Evolutionary conservation across 1,140 invertebrate genomes (phyloP), one percentile per base, ranked within the genome.

Genomic region (Nixonia krombeini): DNA sequence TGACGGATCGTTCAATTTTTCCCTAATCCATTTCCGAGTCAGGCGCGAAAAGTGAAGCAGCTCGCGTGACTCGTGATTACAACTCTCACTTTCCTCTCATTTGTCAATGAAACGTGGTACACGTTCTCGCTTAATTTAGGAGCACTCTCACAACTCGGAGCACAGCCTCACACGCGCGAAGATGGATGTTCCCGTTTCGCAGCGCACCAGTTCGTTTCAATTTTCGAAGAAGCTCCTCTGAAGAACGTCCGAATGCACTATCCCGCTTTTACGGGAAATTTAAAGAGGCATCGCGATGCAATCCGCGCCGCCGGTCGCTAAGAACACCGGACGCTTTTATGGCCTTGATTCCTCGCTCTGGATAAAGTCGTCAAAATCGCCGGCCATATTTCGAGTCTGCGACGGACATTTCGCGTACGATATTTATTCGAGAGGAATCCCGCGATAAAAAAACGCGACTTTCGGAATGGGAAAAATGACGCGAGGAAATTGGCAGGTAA

Each of bases 181-280:
- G 46, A 59, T 38, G 37, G 50, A 59, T 59, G 47, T 40, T 47
- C 15, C 23, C 29, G 10, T 26, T 29, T 40, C 15, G 35, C 8
- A 15, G 28, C 25, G 18, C 13, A 45, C 56, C 56, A 59, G 51
- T 59, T 59, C 37, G 46, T 59, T 59, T 59, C 38, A 51, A 61
- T 61, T 61, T 61, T 46, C 57, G 15, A 61, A 46, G 31, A 52
- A 61, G 42, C 41, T 52, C 49, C 45, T 51, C 42, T n/a, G 41
- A 41, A 57, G 37, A 49, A 47, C 21, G 55, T 50, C 31, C 38
- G 31, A 51, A 44, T 40, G 47, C 29, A 44, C 38, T 44, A 25
- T 15, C 10, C 15, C 12, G 21, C 28, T 21, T 44, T 35, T 40
- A 40, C 37, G 37, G 37, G 4, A 17, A 16, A 40, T 23, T 41